phyloP scores from a whole-genome alignment of 2,113 vertebrate genomes.

The Colaptes auratus region DNA sequence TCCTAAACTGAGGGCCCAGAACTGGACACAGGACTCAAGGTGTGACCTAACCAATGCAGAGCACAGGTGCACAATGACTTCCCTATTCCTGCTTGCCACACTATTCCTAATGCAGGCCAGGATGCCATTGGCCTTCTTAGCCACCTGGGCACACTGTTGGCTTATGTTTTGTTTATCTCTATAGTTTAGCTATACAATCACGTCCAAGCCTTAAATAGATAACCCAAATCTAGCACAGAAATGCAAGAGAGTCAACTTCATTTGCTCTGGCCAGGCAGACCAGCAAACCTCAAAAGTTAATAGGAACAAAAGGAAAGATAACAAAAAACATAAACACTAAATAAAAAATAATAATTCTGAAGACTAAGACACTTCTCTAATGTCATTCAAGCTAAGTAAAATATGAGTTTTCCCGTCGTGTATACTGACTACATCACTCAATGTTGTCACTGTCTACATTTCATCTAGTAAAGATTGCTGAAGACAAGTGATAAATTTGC shows the following conservation, averaged over 20 bases:
- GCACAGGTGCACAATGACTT: no score
- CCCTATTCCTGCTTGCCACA: no score
- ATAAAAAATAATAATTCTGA: background rate
- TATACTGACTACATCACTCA: background rate
- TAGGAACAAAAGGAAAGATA: background rate
- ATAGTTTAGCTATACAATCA: background rate
- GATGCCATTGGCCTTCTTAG: no score
- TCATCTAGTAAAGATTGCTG: background rate
- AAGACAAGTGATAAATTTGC: background rate
- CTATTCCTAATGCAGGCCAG: no score
- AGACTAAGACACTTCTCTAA: background rate
- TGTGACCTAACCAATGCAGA: no score
- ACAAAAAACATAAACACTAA: no score
- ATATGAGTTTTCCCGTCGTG: fast-evolving
- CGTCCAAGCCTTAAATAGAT: background rate
- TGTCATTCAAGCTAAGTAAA: background rate
- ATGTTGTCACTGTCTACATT: background rate
- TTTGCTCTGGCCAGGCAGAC: background rate
- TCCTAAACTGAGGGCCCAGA: no score
- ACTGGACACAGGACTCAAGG: no score
- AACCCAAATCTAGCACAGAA: background rate
- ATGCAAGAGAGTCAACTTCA: background rate
- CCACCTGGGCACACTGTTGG: no score
- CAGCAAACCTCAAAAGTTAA: background rate
- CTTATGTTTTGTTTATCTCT: background rate